Percentiles rank a stretch among this genome's conserved stretches.
Evolutionary conservation across 2,888 invertebrate genomes (phyloP).

Genomic region (Heteromyza rotundicornis): DNA sequence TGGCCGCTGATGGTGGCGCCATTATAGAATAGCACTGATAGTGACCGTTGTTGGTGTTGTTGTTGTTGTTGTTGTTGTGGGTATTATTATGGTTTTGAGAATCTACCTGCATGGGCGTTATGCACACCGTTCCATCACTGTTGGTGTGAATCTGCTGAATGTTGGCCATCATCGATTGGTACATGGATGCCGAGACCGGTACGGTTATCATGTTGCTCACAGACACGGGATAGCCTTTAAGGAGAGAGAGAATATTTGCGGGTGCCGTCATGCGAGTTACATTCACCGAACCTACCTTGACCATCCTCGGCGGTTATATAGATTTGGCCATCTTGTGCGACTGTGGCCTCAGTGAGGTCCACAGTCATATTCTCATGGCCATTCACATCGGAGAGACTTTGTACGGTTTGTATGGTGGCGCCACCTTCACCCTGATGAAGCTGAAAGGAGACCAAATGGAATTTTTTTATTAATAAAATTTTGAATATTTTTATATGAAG

Average conservation of each 20-base stretch:
- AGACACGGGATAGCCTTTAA: slow-evolving; percentile 71
- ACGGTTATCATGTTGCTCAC: slow-evolving; percentile 95
- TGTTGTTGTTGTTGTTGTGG: slow-evolving; percentile 28
- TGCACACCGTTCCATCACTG: slow-evolving; percentile 81
- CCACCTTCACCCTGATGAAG: slow-evolving; percentile 73
- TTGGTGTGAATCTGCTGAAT: slow-evolving; percentile 78
- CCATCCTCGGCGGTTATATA: slow-evolving; percentile 95
- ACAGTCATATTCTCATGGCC: slow-evolving; percentile 84
- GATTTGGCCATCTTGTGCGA: slow-evolving; percentile 92
- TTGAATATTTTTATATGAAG: background rate
- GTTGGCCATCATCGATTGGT: slow-evolving; percentile 93
- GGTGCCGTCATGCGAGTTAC: background rate
- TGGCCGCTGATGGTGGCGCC: slow-evolving; percentile 30
- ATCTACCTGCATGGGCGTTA: slow-evolving; percentile 83
- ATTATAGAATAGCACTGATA: slow-evolving; percentile 42
- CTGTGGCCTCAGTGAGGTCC: slow-evolving; percentile 89
- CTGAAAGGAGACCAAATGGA: slow-evolving; percentile 59
- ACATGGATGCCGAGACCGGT: slow-evolving; percentile 93
- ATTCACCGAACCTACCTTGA: slow-evolving; percentile 69
- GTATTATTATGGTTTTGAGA: slow-evolving; percentile 44
- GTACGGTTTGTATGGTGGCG: slow-evolving; percentile 69
- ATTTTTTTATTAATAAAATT: background rate
- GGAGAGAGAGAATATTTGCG: no score
- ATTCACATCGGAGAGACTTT: slow-evolving; percentile 72
- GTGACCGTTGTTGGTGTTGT: slow-evolving; percentile 27